phyloP scores from a whole-genome alignment of 2,113 vertebrate species.

The Prunella himalayana region DNA sequence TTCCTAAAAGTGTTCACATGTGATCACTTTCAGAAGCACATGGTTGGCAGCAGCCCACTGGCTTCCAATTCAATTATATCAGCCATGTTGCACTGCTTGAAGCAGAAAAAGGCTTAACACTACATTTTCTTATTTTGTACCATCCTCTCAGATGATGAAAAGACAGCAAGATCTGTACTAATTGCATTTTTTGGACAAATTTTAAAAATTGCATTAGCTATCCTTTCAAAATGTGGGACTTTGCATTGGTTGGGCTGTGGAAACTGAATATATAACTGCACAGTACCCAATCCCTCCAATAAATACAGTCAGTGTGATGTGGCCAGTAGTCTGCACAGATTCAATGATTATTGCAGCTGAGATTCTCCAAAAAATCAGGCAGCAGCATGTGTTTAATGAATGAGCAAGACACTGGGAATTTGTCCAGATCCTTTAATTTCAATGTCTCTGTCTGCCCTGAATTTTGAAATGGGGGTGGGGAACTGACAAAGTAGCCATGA shows the following conservation, averaged over 20 bases:
- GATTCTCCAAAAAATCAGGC: background rate
- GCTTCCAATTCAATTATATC: conserved; percentile 7
- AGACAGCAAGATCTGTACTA: background rate
- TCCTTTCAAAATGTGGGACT: background rate
- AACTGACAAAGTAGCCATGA: background rate
- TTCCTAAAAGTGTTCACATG: background rate
- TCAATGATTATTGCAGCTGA: background rate
- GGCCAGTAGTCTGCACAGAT: background rate
- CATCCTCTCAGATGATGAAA: background rate
- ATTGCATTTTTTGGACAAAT: background rate
- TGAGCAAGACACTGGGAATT: background rate
- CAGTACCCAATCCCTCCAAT: background rate
- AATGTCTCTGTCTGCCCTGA: background rate
- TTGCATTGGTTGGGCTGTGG: background rate
- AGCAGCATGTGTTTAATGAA: background rate
- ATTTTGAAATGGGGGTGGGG: background rate
- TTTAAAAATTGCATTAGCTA: background rate
- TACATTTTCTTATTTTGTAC: background rate
- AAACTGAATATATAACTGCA: background rate
- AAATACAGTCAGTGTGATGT: background rate
- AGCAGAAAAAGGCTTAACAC: background rate
- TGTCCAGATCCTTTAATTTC: background rate
- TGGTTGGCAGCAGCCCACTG: background rate
- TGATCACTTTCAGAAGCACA: background rate
- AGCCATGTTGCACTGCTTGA: background rate